Evolutionary conservation across 2,113 vertebrate species (phyloP), one percentile per base, ranked within the genome.

Genomic region (Mola mola): DNA sequence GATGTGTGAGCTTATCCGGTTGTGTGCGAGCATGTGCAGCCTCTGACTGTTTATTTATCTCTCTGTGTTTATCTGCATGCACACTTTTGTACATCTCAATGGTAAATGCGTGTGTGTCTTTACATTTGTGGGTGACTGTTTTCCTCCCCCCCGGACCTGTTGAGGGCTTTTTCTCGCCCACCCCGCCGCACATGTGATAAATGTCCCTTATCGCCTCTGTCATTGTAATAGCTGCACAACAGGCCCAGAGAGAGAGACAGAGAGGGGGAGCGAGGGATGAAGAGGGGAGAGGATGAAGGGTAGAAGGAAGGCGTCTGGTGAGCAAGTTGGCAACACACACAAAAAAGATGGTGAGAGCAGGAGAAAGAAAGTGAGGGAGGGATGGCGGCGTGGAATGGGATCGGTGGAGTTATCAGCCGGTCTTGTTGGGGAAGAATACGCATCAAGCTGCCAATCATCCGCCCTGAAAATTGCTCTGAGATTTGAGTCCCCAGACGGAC

Each of bases 381-480:
- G 79, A 84, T 70, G 81, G 66, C 21, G 42, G 46, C 34, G 49
- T 67, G 78, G 90, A 91, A 84, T 86, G 87, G 87, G 78, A 84
- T 78, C 82, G 82, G 79, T 70, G 79, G 88, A 92, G 88, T 93
- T 93, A 92, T 93, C 91, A 88, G 81, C 67, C 37, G 36, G 76
- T 90, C 85, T 90, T 90, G 89, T 83, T 77, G 85, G 89, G 90
- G 85, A 89, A 90, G 89, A 92, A 91, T 89, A 88, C 89, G 84
- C 91, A 93, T 92, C 93, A 93, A 91, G 83, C 92, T 93, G 92
- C 92, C 93, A 93, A 93, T 93, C 92, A 93, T 85, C 85, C 73
- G 49, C 81, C 76, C 81, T 84, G 89, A 92, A 93, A 93, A 93
- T 93, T 93, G 93, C 93, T 93, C 90, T 93, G 93, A 93, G 92